Base-by-base conservation (phyloP, 2,888 invertebrate genomes). In the Drosophila cracens region DNA sequence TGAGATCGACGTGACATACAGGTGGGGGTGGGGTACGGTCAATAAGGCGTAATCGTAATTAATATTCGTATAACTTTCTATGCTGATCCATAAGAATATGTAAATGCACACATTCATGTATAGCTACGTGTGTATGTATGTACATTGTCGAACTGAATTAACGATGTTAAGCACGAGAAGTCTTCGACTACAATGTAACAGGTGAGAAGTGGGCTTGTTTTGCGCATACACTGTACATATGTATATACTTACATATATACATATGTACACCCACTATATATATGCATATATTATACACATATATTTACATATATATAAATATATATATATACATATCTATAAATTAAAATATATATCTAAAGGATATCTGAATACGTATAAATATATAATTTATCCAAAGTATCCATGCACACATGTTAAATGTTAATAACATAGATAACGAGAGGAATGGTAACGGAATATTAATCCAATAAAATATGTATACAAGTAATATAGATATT, bases 161-260 rank as follows among this genome's bases (percentile, higher is more conserved):
- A 74, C 56, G 63, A 60, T 68, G 62, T 56, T 76, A 76, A 64
- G 64, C 76, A 64, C 57, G 46, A 60, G 46, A 52, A 72, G 21
- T 48, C 58, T 61, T 74, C 36, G 59, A 64, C 58, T 70, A 71
- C 75, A 77, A 87, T 81, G 85, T 85, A 85, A 85, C 85, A 85
- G 85, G 85, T 85, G 85, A 85, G 87, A 76, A 85, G 79, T 81
- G 85, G 83, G 83, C 72, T 79, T 79, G 77, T 79, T 81, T 85
- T 79, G 82, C 83, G 83, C 86, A 84, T 82, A 84, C 76, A 84
- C 70, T 74, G 61, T 67, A 67, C 54, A 53, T 57, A 49, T 54
- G 29, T 40, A 56, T 31, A 33, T 62, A 63, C 27, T 48, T 46
- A 69, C 25, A 53, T 54, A 63, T 48, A 27, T 43, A 63, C 54